Evolutionary conservation across 2,888 invertebrate species (phyloP), one percentile per base, ranked within the genome.

Genomic region (Oscheius sp.): DNA sequence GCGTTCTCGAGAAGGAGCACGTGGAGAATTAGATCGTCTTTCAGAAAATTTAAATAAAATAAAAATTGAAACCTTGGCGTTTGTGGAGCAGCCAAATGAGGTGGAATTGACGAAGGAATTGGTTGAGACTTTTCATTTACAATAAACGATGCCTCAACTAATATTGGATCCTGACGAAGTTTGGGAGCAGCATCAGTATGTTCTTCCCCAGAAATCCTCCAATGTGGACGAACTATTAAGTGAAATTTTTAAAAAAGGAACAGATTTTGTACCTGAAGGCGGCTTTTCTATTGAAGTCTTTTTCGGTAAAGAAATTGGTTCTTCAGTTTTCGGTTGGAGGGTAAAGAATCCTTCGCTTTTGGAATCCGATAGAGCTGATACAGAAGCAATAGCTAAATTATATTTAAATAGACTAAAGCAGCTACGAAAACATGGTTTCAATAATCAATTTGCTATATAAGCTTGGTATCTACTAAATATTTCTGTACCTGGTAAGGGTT

Each of bases 11-110:
- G 74, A 73, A 6, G 78, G 75, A 17, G 78, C 74, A 17, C 75
- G 52, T 3, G 75, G 75, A 20, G 78, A 77, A n/a, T 71, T 66
- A 1, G 77, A 77, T 48, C 77, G 34, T 50, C 66, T 15, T 25
- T 58, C 12, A 23, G 23, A 33, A 31, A 25, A 3, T 34, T 5
- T 34, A 23, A 17, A 55, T 27, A 3, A 23, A 23, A 42, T 45
- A 29, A 29, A 52, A 42, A 27, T 61, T 20, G 57, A n/a, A n/a
- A 45, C 31, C 61, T 42, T 20, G 45, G 61, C 8, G 29, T 8
- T n/a, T 25, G 45, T 8, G 25, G 29, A 6, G 61, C 12, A 52
- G 65, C 42, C 58, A 68, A 3, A 50, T 52, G 48, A 48, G 61
- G n/a, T 39, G 64, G 20, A 55, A 65, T 8, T 29, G 61, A 46